Percentiles rank a stretch among this genome's conserved stretches.
Evolutionary conservation across 2,888 invertebrate species (phyloP).

Genomic region (Macrosiphum euphorbiae): DNA sequence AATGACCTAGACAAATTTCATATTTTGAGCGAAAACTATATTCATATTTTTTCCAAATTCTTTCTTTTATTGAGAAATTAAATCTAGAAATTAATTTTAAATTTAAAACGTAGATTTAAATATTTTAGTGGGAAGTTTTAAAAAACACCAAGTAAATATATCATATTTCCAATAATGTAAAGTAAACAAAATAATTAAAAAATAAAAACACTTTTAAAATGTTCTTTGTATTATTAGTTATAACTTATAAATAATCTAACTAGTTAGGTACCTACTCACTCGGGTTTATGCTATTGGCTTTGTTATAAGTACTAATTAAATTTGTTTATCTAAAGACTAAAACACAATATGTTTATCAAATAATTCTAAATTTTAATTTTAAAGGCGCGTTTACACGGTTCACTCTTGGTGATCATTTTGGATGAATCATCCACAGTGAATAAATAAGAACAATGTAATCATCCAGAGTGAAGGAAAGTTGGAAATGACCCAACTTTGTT

Average conservation of each 20-base stretch:
- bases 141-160: neutral
- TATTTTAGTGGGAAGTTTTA: neutral
- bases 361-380: too few relatives aligned
- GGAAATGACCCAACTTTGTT: too few relatives aligned
- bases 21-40: neutral
- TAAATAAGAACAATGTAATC: too few relatives aligned
- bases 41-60: neutral
- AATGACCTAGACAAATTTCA: neutral
- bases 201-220: neutral
- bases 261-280: neutral
- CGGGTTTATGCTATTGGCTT: neutral
- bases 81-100: neutral
- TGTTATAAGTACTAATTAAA: neutral
- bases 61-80: neutral
- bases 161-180: neutral
- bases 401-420: too few relatives aligned
- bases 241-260: neutral
- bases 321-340: neutral
- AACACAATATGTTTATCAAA: neutral
- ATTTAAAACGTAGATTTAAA: neutral
- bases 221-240: neutral
- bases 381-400: too few relatives aligned
- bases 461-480: too few relatives aligned
- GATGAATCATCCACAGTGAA: too few relatives aligned
- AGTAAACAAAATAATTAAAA: neutral